Evolutionary conservation across 2,113 vertebrate genomes (phyloP).

Genomic region (Delphinapterus leucas): DNA sequence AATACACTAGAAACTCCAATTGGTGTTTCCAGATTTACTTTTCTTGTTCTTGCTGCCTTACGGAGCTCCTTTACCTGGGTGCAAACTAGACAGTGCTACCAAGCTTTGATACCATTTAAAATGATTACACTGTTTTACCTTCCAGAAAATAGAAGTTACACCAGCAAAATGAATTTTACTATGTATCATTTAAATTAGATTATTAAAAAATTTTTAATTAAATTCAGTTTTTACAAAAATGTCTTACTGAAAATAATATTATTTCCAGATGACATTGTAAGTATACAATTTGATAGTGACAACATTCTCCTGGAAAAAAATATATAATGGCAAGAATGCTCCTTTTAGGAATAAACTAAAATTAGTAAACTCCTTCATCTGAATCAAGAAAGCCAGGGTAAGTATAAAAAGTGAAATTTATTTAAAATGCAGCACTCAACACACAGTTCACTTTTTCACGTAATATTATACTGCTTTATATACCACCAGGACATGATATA

Average conservation of each 20-base stretch:
- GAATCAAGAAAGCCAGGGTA: background rate
- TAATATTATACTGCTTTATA: background rate
- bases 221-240: slow-evolving; percentile 20
- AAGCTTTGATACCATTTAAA: background rate
- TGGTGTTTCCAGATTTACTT: background rate
- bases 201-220: background rate
- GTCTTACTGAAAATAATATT: background rate
- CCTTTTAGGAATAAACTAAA: background rate
- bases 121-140: background rate
- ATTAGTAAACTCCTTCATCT: background rate
- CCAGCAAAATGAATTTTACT: background rate
- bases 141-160: background rate
- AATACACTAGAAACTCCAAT: background rate
- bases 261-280: background rate
- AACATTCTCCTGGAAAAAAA: background rate
- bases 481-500: background rate
- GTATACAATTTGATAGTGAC: background rate
- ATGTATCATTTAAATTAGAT: background rate
- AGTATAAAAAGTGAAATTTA: background rate
- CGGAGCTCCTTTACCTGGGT: background rate
- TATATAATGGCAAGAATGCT: background rate
- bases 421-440: background rate
- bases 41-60: background rate
- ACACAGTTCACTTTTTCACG: background rate
- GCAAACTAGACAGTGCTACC: background rate